phyloP scores from a whole-genome alignment of 2,797 vertebrate genomes.

The Euthynnus affinis region DNA sequence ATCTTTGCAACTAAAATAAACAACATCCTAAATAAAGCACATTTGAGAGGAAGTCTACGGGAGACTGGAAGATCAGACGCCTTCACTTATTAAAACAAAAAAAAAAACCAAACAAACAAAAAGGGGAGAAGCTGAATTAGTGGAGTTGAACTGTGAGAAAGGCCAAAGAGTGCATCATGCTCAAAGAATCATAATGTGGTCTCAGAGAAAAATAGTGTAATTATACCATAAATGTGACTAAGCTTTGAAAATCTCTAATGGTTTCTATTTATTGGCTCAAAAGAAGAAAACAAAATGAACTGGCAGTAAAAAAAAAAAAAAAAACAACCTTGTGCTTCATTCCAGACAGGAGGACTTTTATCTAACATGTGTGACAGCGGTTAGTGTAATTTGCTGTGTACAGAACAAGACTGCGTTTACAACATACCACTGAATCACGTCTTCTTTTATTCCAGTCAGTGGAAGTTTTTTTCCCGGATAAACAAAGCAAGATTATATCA shows the following conservation, averaged over 20 bases:
- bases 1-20: slow-evolving; percentile 4
- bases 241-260: background rate
- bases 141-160: too few relatives aligned
- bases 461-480: background rate
- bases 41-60: background rate
- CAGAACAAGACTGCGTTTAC: background rate
- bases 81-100: background rate
- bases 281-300: slow-evolving; percentile 4
- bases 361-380: background rate
- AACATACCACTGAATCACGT: background rate
- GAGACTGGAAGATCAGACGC: background rate
- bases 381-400: background rate
- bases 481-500: background rate
- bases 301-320: slow-evolving; percentile 16
- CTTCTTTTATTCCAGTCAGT: background rate
- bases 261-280: background rate
- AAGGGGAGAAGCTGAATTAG: background rate
- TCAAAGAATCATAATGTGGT: background rate
- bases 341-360: slow-evolving; percentile 10
- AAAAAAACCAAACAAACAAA: too few relatives aligned
- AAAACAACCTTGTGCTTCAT: background rate
- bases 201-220: background rate
- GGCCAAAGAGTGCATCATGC: background rate
- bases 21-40: slow-evolving; percentile 3
- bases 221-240: slow-evolving; percentile 5